phyloP scores from a whole-genome alignment of 2,888 invertebrate species.

The Hypselothyrea guttata region DNA sequence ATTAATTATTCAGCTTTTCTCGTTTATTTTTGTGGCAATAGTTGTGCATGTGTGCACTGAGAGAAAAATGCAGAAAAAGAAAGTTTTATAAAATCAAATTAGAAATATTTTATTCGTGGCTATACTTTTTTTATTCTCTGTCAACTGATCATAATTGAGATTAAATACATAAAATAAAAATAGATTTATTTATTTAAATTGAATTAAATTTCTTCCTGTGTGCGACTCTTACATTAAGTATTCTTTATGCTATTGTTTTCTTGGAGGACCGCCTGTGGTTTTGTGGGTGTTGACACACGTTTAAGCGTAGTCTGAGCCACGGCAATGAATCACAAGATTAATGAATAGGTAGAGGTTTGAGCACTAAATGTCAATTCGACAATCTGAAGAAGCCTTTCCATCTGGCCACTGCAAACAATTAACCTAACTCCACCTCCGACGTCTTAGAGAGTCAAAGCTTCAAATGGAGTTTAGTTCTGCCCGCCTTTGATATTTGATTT shows the following conservation, averaged over 20 bases:
- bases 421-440: background rate
- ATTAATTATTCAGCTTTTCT: slow-evolving; percentile 53
- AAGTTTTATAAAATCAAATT: too few species aligned
- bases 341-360: slow-evolving; percentile 46
- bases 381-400: slow-evolving; percentile 54
- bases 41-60: background rate
- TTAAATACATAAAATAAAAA: too few species aligned
- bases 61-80: background rate
- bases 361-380: slow-evolving; percentile 62
- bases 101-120: too few species aligned
- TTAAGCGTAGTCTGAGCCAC: slow-evolving; percentile 33
- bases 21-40: slow-evolving; percentile 22
- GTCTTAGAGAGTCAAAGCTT: too few species aligned
- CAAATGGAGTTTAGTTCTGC: slow-evolving; percentile 29
- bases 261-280: slow-evolving; percentile 62
- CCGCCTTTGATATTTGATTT: slow-evolving; percentile 79
- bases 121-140: too few species aligned
- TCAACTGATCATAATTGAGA: too few species aligned
- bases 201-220: too few species aligned
- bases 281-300: slow-evolving; percentile 79
- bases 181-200: too few species aligned
- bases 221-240: too few species aligned
- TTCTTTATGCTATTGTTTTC: too few species aligned
- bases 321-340: slow-evolving; percentile 66
- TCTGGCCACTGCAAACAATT: slow-evolving; percentile 54